Conservation (phyloP, 2,797 vertebrate species). For the Sebastes hubbsi region DNA sequence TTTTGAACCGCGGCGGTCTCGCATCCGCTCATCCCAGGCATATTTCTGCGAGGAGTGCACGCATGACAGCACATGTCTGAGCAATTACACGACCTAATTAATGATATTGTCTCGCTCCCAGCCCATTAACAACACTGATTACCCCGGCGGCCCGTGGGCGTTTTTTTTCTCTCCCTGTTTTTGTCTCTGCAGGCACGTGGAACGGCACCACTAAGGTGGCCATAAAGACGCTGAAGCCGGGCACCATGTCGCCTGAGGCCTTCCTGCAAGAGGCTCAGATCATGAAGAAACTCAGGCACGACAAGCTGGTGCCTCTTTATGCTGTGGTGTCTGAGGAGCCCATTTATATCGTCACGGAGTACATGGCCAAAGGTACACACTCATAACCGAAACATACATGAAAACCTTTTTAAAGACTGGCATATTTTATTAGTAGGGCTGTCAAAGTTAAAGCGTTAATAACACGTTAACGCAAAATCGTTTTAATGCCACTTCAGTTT, state of each 20-base stretch:
- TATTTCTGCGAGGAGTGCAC: constrained; percentile 16
- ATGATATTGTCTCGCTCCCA: constrained; percentile 52
- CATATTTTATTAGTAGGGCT: neutral
- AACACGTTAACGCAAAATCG: too few species aligned
- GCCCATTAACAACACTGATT: constrained; percentile 62
- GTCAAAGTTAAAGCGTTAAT: too few species aligned
- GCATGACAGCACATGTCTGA: constrained; percentile 63
- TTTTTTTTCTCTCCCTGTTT: constrained; percentile 20
- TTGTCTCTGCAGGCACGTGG: constrained; percentile 88
- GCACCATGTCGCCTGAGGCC: constrained; percentile 97
- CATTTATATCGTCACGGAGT: constrained; percentile 96
- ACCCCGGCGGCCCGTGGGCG: constrained; percentile 34
- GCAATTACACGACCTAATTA: constrained; percentile 71
- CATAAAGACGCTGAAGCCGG: constrained; percentile 95
- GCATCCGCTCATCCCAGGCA: constrained; percentile 33
- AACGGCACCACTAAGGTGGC: constrained; percentile 97
- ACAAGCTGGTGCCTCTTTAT: constrained; percentile 95
- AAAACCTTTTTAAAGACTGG: neutral
- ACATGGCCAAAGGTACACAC: constrained; percentile 92
- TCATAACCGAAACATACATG: neutral
- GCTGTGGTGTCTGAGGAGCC: constrained; percentile 96
- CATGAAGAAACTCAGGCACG: constrained; percentile 95
- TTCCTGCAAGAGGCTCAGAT: constrained; percentile 97
- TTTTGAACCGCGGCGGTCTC: neutral
- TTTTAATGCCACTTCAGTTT: too few species aligned